Evolutionary conservation across 2,888 invertebrate species (phyloP).

Genomic region (Deladenus siricidicola): DNA sequence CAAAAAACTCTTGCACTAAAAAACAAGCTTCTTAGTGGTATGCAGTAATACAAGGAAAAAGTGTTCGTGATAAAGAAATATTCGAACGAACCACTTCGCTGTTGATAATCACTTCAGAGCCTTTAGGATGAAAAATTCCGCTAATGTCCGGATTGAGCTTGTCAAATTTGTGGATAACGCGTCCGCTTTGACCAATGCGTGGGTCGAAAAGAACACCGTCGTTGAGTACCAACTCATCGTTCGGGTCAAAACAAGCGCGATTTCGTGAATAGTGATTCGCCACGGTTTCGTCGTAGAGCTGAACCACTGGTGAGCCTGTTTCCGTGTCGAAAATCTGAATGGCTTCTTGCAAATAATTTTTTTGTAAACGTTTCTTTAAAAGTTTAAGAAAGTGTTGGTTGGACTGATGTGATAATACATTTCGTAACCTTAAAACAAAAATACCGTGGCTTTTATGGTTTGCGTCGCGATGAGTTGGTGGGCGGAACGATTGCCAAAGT

Average conservation of each 20-base stretch:
- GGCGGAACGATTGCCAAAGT: slow-evolving; percentile 66
- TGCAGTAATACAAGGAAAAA: too few relatives aligned
- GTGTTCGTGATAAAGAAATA: too few relatives aligned
- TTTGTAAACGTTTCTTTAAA: too few relatives aligned
- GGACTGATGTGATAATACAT: too few relatives aligned
- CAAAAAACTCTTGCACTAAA: too few relatives aligned
- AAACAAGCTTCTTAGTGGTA: too few relatives aligned
- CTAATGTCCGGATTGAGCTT: slow-evolving; percentile 81
- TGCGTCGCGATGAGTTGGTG: slow-evolving; percentile 82
- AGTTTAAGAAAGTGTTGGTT: too few relatives aligned
- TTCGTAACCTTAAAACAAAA: too few relatives aligned
- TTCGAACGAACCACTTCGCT: slow-evolving; percentile 75
- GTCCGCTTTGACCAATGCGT: slow-evolving; percentile 62
- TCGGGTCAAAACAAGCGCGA: slow-evolving; percentile 83
- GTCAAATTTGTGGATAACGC: slow-evolving; percentile 81
- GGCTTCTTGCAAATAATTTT: too few relatives aligned
- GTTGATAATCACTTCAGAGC: slow-evolving; percentile 72
- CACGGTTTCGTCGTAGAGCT: slow-evolving; percentile 68
- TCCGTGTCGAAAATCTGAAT: slow-evolving; percentile 71
- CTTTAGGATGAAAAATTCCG: slow-evolving; percentile 46
- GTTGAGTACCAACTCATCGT: slow-evolving; percentile 77
- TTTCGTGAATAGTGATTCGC: slow-evolving; percentile 89
- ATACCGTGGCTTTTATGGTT: slow-evolving; percentile 69
- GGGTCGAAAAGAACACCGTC: slow-evolving; percentile 29
- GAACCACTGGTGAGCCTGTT: slow-evolving; percentile 68